phyloP scores from a whole-genome alignment of 2,888 invertebrate genomes.

The Dynastes grantii region DNA sequence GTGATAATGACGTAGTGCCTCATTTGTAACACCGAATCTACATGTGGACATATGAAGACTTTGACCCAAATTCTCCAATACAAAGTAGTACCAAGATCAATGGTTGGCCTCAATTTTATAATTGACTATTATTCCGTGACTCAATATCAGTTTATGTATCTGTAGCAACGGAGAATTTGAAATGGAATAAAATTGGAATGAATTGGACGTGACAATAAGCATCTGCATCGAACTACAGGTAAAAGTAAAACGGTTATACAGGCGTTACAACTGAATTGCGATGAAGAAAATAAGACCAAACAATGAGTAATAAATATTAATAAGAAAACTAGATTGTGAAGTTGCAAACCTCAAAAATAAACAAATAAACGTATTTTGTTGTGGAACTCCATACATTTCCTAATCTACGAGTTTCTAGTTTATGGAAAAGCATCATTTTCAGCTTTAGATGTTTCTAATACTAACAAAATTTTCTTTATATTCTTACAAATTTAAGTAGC shows the following conservation, averaged over 20 bases:
- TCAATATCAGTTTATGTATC: constrained; percentile 21
- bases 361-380: too few relatives aligned
- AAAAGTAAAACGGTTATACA: not conserved
- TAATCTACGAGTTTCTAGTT: too few relatives aligned
- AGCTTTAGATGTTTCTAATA: too few relatives aligned
- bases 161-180: not conserved
- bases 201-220: not conserved
- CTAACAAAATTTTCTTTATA: too few relatives aligned
- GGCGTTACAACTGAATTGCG: not conserved
- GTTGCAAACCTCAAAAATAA: too few relatives aligned
- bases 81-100: constrained; percentile 58
- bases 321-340: too few relatives aligned
- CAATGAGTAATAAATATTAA: too few relatives aligned
- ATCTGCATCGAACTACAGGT: not conserved
- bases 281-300: not conserved
- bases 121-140: constrained; percentile 45
- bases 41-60: constrained; percentile 51
- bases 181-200: not conserved
- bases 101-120: constrained; percentile 45
- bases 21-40: constrained; percentile 19
- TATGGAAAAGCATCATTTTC: too few relatives aligned
- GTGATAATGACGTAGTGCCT: not conserved
- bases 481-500: too few relatives aligned
- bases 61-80: constrained; percentile 57
- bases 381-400: too few relatives aligned